Evolutionary conservation across 2,888 invertebrate species (phyloP).

Genomic region (Metopia argyrocephala): DNA sequence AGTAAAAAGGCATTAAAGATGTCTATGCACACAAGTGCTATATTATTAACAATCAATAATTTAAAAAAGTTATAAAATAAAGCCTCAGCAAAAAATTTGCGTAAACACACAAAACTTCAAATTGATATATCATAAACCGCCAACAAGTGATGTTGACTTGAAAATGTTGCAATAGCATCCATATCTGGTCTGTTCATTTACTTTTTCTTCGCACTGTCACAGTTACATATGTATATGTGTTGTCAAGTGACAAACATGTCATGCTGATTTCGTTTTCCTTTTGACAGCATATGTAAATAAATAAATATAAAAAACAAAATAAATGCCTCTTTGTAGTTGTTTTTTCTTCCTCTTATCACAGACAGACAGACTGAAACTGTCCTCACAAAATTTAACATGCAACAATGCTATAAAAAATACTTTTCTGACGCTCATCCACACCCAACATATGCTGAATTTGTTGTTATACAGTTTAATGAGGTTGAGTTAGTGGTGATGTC

Average conservation of each 20-base stretch:
- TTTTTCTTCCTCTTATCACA: constrained; percentile 28
- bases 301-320: neutral
- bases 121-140: too few relatives aligned
- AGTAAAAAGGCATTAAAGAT: too few relatives aligned
- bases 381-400: constrained; percentile 32
- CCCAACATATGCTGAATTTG: constrained; percentile 7
- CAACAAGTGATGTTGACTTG: too few relatives aligned
- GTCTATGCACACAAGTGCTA: too few relatives aligned
- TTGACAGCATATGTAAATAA: neutral
- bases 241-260: constrained; percentile 36
- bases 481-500: neutral
- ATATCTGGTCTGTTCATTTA: constrained; percentile 1
- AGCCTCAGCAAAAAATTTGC: too few relatives aligned
- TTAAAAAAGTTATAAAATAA: too few relatives aligned
- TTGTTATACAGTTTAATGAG: neutral
- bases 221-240: constrained; percentile 32
- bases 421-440: neutral
- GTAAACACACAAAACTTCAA: too few relatives aligned
- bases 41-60: too few relatives aligned
- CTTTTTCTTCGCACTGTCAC: constrained; percentile 23
- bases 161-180: too few relatives aligned
- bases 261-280: neutral
- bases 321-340: neutral
- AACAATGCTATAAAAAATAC: constrained; percentile 21
- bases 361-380: constrained; percentile 44